phyloP scores from a whole-genome alignment of 2,888 invertebrate genomes.

The Melangyna quadrimaculata region DNA sequence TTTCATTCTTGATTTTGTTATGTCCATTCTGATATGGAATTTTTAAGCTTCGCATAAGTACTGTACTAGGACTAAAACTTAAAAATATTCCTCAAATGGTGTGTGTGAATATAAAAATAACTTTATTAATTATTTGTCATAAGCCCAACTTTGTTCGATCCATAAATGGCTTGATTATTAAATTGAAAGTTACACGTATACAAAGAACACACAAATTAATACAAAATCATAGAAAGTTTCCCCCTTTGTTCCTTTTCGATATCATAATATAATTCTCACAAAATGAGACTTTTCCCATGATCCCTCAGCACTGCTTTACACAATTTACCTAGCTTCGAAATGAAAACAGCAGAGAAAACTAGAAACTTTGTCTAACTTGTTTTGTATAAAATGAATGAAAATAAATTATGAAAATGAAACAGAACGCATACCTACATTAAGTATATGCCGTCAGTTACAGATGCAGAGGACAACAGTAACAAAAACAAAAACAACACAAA shows the following conservation, averaged over 20 bases:
- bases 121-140: too few species aligned
- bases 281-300: neutral
- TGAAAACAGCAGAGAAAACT: neutral
- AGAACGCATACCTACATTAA: too few species aligned
- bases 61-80: too few species aligned
- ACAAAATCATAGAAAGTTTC: neutral
- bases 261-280: neutral
- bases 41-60: too few species aligned
- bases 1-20: too few species aligned
- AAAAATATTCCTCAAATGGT: too few species aligned
- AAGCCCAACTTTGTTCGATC: too few species aligned
- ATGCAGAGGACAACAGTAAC: slow-evolving; percentile 10
- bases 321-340: neutral
- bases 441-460: neutral
- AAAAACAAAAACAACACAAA: neutral
- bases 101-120: too few species aligned
- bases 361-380: slow-evolving; percentile 18
- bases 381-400: slow-evolving; percentile 40
- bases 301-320: neutral
- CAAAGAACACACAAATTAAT: neutral
- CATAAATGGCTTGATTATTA: neutral
- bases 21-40: too few species aligned
- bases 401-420: slow-evolving; percentile 51
- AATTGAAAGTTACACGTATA: too few species aligned
- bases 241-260: neutral